Conservation (phyloP, 2,113 vertebrate species). For the Alces alces region DNA sequence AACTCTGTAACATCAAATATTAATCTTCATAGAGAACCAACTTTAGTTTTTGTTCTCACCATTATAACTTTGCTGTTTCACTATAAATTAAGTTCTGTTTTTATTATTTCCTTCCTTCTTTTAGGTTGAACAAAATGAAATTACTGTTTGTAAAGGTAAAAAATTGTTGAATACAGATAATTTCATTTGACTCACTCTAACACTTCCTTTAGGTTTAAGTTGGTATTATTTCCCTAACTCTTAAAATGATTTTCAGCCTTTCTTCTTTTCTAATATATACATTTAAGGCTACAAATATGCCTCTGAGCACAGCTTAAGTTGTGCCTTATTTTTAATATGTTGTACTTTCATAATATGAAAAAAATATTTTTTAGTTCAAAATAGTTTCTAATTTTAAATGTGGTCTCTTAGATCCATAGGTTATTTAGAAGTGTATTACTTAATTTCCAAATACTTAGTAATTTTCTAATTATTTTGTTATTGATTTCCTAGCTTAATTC, state of each 20-base stretch:
- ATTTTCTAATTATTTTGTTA: neutral
- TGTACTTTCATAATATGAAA: neutral
- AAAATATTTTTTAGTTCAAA: neutral
- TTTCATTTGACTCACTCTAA: neutral
- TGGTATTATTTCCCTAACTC: neutral
- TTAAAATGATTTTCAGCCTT: neutral
- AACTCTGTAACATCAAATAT: neutral
- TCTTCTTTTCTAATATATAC: neutral
- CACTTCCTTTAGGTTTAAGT: neutral
- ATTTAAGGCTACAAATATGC: neutral
- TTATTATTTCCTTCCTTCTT: neutral
- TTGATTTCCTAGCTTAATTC: neutral
- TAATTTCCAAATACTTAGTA: neutral
- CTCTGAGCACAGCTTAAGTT: neutral
- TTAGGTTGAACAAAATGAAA: neutral
- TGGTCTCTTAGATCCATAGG: neutral
- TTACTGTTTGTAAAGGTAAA: neutral
- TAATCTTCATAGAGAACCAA: neutral
- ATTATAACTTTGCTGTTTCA: neutral
- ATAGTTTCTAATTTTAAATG: neutral
- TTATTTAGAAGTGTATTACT: neutral
- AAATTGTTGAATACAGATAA: neutral
- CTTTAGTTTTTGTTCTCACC: neutral
- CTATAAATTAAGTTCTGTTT: neutral
- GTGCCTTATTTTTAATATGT: neutral